Evolutionary conservation across 2,113 vertebrate genomes (phyloP).

Genomic region (Copsychus sechellarum): DNA sequence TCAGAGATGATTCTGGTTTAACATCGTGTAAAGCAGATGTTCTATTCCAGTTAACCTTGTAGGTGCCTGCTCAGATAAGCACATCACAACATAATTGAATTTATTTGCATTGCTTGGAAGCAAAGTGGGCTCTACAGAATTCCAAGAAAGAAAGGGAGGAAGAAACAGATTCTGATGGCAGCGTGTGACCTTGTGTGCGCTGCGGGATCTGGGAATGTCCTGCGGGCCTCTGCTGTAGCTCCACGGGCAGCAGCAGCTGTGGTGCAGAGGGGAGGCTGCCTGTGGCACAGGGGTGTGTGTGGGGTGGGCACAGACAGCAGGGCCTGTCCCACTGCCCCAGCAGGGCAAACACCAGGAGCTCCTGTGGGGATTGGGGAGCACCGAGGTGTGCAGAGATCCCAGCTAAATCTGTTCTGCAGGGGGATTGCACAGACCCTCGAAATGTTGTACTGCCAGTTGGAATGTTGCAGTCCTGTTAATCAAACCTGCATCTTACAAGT

Average conservation of each 20-base stretch:
- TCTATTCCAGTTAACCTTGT: not conserved
- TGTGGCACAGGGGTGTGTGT: fast-evolving
- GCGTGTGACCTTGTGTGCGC: fast-evolving
- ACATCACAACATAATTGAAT: not conserved
- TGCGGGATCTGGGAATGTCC: not conserved
- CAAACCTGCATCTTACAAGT: not conserved
- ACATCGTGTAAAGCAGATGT: not conserved
- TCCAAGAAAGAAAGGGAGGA: not conserved
- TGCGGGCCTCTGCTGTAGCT: not conserved
- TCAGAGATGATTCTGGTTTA: not conserved
- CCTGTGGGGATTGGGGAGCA: not conserved
- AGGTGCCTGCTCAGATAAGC: not conserved
- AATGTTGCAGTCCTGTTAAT: not conserved
- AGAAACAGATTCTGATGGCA: not conserved
- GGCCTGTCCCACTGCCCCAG: not conserved
- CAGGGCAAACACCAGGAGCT: not conserved
- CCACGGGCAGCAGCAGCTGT: not conserved
- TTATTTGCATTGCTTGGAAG: not conserved
- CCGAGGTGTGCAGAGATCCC: fast-evolving
- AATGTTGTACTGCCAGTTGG: not conserved
- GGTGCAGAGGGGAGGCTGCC: not conserved
- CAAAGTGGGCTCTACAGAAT: not conserved
- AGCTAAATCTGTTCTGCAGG: not conserved
- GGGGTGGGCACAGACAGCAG: too few species aligned
- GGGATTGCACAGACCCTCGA: not conserved